phyloP scores from a whole-genome alignment of 2,113 vertebrate genomes.

The Amphilophus citrinellus region DNA sequence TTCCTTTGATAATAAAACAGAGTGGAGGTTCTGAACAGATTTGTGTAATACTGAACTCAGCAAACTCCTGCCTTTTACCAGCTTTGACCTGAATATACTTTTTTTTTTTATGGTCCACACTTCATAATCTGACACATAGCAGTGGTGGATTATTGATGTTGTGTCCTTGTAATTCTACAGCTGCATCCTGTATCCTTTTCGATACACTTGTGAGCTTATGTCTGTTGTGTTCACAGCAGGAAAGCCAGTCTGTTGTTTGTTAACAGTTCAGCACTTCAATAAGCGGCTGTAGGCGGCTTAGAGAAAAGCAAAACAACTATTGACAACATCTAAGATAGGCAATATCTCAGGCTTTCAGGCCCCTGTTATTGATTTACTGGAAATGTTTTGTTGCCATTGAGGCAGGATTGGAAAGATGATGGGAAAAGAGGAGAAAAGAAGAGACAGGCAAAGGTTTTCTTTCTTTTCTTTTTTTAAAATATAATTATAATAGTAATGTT shows the following conservation, averaged over 20 bases:
- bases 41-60: background rate
- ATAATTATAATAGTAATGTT: background rate
- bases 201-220: background rate
- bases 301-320: slow-evolving; percentile 42
- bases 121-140: background rate
- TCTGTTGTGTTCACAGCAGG: slow-evolving; percentile 18
- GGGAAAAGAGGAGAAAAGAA: background rate
- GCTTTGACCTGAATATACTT: background rate
- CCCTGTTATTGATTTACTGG: slow-evolving; percentile 27
- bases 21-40: background rate
- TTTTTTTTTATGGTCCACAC: background rate
- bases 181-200: background rate
- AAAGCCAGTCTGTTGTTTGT: slow-evolving; percentile 31
- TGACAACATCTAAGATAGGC: slow-evolving; percentile 33
- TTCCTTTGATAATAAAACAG: no score
- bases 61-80: background rate
- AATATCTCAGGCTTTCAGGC: slow-evolving; percentile 40
- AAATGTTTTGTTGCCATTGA: slow-evolving; percentile 37
- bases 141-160: background rate
- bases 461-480: rapidly evolving
- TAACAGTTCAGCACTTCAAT: slow-evolving; percentile 29
- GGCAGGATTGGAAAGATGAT: background rate
- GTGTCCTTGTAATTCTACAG: background rate
- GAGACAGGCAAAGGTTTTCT: background rate
- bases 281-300: slow-evolving; percentile 13